Conservation (phyloP, 1,140 invertebrate genomes). For the Drosophila asahinai region DNA sequence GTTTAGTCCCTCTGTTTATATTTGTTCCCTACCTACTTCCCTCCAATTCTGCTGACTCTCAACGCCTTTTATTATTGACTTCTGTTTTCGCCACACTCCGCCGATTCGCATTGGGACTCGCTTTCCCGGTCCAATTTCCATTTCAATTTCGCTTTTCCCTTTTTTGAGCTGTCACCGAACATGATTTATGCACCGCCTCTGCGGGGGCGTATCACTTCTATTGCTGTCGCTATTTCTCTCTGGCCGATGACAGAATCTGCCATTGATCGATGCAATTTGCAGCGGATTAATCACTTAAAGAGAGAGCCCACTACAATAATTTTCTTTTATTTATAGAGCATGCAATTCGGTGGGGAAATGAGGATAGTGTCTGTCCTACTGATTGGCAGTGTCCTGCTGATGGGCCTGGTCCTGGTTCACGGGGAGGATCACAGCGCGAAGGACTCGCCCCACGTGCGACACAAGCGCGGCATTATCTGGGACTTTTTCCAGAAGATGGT, state of each 20-base stretch:
- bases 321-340: not conserved
- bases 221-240: conserved; percentile 14
- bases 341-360: conserved; percentile 9
- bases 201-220: conserved; percentile 38
- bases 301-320: conserved; percentile 12
- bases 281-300: conserved; percentile 35
- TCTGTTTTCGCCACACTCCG: conserved; percentile 4
- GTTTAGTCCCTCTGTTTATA: not conserved
- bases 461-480: conserved; percentile 76
- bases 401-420: conserved; percentile 15
- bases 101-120: not conserved
- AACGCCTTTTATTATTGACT: not conserved
- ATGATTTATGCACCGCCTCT: conserved; percentile 47
- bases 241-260: conserved; percentile 38
- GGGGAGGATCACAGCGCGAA: not conserved
- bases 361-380: conserved; percentile 13
- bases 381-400: conserved; percentile 27
- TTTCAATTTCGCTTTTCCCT: conserved; percentile 35
- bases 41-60: not conserved
- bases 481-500: conserved; percentile 81
- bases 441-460: conserved; percentile 44
- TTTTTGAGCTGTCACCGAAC: conserved; percentile 26
- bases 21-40: not conserved
- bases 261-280: conserved; percentile 44
- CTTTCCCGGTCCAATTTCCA: conserved; percentile 20